phyloP scores from a whole-genome alignment of 2,888 invertebrate genomes.

The Gerris lacustris region DNA sequence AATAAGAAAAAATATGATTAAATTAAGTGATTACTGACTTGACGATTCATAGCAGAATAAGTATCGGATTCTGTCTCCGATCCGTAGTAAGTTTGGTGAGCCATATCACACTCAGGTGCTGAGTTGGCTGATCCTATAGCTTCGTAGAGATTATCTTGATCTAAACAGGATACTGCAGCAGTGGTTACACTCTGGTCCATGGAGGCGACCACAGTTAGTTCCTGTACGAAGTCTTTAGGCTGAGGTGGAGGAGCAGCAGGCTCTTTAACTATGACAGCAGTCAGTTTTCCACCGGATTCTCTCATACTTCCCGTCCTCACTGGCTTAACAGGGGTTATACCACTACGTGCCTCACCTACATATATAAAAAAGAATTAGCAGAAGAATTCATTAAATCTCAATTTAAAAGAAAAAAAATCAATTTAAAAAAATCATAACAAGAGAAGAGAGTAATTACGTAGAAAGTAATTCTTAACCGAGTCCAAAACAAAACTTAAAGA shows the following conservation, averaged over 20 bases:
- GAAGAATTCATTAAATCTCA: not conserved
- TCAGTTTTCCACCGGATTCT: constrained; percentile 34
- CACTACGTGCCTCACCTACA: constrained; percentile 65
- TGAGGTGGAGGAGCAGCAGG: not conserved
- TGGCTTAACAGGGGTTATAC: constrained; percentile 68
- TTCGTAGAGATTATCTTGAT: constrained; percentile 19
- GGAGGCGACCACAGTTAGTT: not conserved
- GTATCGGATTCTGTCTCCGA: constrained; percentile 75
- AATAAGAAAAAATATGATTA: too few species aligned
- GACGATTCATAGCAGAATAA: constrained; percentile 18
- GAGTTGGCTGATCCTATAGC: constrained; percentile 12
- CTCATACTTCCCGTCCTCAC: constrained; percentile 77
- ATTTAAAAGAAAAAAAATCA: too few species aligned
- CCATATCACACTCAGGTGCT: constrained; percentile 21
- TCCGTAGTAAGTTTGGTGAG: constrained; percentile 57
- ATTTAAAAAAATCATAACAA: not conserved
- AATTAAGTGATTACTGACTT: too few species aligned
- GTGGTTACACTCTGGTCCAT: not conserved
- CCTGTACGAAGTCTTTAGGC: constrained; percentile 8
- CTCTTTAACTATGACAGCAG: constrained; percentile 2
- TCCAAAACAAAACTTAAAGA: too few species aligned
- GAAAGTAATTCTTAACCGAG: not conserved
- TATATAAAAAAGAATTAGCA: constrained; percentile 32
- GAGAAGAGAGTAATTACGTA: not conserved
- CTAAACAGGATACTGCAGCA: not conserved